Evolutionary conservation across 2,797 vertebrate genomes (phyloP).

Genomic region (Astyanax mexicanus): DNA sequence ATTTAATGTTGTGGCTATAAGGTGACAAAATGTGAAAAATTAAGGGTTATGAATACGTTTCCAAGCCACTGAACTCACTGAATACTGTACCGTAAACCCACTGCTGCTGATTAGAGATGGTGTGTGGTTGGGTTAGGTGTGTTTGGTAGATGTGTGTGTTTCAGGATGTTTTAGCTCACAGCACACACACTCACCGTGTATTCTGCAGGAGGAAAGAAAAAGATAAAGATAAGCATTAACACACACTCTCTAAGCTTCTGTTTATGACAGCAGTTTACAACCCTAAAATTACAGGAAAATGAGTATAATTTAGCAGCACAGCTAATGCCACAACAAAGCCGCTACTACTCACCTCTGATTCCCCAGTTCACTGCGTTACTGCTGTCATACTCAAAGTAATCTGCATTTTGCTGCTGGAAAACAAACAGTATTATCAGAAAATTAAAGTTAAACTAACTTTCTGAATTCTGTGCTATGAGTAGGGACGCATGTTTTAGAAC

Average conservation of each 20-base stretch:
- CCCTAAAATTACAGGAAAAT: not conserved
- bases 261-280: not conserved
- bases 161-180: slow-evolving; percentile 13
- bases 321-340: not conserved
- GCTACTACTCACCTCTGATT: slow-evolving; percentile 85
- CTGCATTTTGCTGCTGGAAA: slow-evolving; percentile 88
- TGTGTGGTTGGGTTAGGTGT: no score
- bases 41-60: no score
- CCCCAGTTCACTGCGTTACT: slow-evolving; percentile 94
- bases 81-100: slow-evolving; percentile 21
- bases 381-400: slow-evolving; percentile 95
- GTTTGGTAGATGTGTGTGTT: no score
- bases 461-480: no score
- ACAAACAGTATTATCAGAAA: slow-evolving; percentile 44
- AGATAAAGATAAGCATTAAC: slow-evolving; percentile 47
- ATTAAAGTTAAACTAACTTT: not conserved
- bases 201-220: slow-evolving; percentile 79
- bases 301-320: not conserved
- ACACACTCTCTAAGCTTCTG: not conserved
- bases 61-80: no score
- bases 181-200: slow-evolving; percentile 88
- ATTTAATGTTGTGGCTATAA: no score
- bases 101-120: not conserved
- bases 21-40: no score
- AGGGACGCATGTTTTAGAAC: no score